Base-by-base conservation (phyloP, 2,888 invertebrate species). In the Podabrus alpinus region DNA sequence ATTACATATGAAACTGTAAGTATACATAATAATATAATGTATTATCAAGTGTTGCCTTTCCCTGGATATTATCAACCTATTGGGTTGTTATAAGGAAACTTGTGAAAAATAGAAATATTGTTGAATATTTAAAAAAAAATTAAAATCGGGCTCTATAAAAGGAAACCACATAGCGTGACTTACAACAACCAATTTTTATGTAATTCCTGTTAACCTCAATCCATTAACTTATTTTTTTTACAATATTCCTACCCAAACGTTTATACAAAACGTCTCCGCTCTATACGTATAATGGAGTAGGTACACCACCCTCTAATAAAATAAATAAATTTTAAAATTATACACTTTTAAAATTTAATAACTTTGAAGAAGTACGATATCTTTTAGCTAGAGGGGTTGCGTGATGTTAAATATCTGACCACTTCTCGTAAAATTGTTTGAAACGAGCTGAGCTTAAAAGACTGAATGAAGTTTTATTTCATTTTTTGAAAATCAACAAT, bases 291-390 rank as follows among this genome's bases (percentile, higher is more conserved):
- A 45, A 45, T 45, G n/a, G 45, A 45, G 0, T n/a, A n/a, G 45
- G n/a, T 45, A 19, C 62, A 64, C 62, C 29, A 67, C 67, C 67
- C 67, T 29, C 67, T 25, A 67, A 67, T 67, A 29, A 25, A 67
- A 24, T 29, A 29, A 24, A 67, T 67, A 24, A 24, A 25, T 29
- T 21, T 72, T 59, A 9, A 72, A 72, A 72, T 72, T 72, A 72
- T 68, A 72, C 59, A 45, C 66, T 68, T 72, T 68, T 67, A 70
- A 72, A 68, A 15, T 17, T 13, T 13, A 72, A 68, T 68, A 68
- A 72, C 68, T 68, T 64, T 68, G 62, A 61, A 64, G 72, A 62
- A 71, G 71, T 67, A 71, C 62, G 45, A 29, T 67, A 19, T 9
- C 19, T 64, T 25, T 19, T 15, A 60, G 68, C 68, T 67, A 9